phyloP scores from a whole-genome alignment of 53 echinoderm and acorn worm genomes.

The Zoroaster sp. region DNA sequence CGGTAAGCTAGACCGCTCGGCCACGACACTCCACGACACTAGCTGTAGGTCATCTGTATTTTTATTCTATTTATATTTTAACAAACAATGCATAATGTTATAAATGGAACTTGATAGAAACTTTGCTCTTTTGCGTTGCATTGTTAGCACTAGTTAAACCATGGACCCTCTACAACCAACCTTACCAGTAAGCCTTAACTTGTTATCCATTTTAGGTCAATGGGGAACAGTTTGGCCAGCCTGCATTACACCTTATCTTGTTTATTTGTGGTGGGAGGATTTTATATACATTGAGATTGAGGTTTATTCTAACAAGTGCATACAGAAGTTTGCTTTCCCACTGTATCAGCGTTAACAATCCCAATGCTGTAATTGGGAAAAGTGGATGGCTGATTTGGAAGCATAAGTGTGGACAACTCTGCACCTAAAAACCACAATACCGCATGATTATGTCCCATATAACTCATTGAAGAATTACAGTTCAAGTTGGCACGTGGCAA shows the following conservation, averaged over 20 bases:
- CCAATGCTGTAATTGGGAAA: not conserved
- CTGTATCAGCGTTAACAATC: not conserved
- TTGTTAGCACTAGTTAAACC: not conserved
- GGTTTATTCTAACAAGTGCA: not conserved
- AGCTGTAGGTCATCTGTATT: too few relatives aligned
- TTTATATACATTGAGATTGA: not conserved
- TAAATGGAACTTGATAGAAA: not conserved
- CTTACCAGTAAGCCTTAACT: not conserved
- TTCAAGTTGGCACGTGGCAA: constrained; percentile 14
- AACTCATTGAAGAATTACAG: not conserved
- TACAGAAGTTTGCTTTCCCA: not conserved
- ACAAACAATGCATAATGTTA: not conserved
- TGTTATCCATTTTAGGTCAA: constrained; percentile 18
- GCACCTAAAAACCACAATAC: not conserved
- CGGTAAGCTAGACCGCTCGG: too few relatives aligned
- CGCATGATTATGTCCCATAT: not conserved
- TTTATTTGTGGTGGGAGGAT: constrained; percentile 40
- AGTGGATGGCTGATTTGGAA: not conserved
- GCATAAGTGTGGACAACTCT: not conserved
- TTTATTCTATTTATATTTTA: too few relatives aligned
- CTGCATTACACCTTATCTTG: not conserved
- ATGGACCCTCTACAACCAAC: not conserved
- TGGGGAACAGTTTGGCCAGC: not conserved
- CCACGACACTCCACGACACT: too few relatives aligned
- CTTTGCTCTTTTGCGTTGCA: not conserved